Evolutionary conservation across 2,797 vertebrate species (phyloP).

Genomic region (Oryzias dopingdopingensis): DNA sequence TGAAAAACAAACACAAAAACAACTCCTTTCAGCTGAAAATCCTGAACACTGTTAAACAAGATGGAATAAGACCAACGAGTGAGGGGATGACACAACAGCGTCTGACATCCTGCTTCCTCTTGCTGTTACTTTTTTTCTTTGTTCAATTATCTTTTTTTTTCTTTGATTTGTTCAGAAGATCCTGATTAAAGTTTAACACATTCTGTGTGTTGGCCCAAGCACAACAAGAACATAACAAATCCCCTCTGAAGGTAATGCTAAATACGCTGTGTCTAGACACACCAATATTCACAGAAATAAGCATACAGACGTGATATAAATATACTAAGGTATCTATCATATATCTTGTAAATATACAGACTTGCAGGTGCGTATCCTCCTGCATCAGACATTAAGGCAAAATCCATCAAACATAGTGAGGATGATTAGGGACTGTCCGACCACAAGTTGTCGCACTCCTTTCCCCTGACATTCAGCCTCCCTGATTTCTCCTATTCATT

Average conservation of each 20-base stretch:
- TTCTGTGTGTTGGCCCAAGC: constrained; percentile 68
- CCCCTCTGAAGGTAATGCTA: constrained; percentile 57
- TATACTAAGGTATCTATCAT: constrained; percentile 74
- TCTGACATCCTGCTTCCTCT: constrained; percentile 33
- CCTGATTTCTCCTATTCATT: constrained; percentile 53
- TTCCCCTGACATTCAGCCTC: constrained; percentile 61
- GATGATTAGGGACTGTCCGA: constrained; percentile 68
- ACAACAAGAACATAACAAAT: constrained; percentile 54
- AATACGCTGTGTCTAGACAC: constrained; percentile 67
- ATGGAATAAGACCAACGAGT: constrained; percentile 41
- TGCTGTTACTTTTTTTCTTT: constrained; percentile 14
- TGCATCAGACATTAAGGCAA: constrained; percentile 82
- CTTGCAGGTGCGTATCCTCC: constrained; percentile 67
- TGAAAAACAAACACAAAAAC: constrained; percentile 63
- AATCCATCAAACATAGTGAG: constrained; percentile 77
- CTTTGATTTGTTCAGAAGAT: constrained; percentile 29
- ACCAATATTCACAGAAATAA: constrained; percentile 71
- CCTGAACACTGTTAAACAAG: constrained; percentile 40
- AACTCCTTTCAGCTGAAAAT: constrained; percentile 52
- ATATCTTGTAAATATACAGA: constrained; percentile 75
- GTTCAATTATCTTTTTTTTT: constrained; percentile 8
- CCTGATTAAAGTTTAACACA: constrained; percentile 63
- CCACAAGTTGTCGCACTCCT: constrained; percentile 44
- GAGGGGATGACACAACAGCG: constrained; percentile 43
- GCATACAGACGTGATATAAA: constrained; percentile 74